Evolutionary conservation across 2,797 vertebrate genomes (phyloP), one percentile per base, ranked within the genome.

Genomic region (Ceyx erithaca): DNA sequence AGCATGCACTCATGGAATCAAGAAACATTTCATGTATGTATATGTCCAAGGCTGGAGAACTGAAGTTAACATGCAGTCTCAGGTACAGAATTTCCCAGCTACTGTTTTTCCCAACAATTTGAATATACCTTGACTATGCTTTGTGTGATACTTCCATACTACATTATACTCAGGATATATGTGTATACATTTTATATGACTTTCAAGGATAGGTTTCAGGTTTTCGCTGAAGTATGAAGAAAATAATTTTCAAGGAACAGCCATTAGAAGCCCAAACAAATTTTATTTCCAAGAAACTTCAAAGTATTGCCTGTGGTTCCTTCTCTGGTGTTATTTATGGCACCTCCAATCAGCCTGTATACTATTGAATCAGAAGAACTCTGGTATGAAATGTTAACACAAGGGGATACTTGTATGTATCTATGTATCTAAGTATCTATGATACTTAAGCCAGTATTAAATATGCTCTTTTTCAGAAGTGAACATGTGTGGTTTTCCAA

Each of bases 391-490:
- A 84, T 83, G 48, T 94, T 93, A 91, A 93, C 70, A 80, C 28
- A 75, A 85, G 49, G 7, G 33, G 77, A 86, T 76, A 68, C 66
- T 68, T 43, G 45, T 66, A 86, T 51, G 69, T 54, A 51, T 88
- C 85, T 88, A 71, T 54, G 58, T n/a, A n/a, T n/a, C n/a, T n/a
- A n/a, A n/a, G n/a, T n/a, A 51, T 88, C 85, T 88, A 71, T 54
- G 58, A 81, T 68, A 88, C 43, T 57, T 89, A 92, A 3, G 59
- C 62, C 62, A 84, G 59, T 76, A 86, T 48, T 89, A 91, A 69
- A 80, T 37, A 61, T 43, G 51, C 11, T 85, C 51, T 85, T 87
- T 71, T 89, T 80, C 46, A 89, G 48, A 96, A 93, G 75, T 90
- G 59, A 72, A 49, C 40, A 90, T 70, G 12, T 76, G 33, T 45